Conservation (phyloP, 2,797 vertebrate species). For the Melopsittacus undulatus region DNA sequence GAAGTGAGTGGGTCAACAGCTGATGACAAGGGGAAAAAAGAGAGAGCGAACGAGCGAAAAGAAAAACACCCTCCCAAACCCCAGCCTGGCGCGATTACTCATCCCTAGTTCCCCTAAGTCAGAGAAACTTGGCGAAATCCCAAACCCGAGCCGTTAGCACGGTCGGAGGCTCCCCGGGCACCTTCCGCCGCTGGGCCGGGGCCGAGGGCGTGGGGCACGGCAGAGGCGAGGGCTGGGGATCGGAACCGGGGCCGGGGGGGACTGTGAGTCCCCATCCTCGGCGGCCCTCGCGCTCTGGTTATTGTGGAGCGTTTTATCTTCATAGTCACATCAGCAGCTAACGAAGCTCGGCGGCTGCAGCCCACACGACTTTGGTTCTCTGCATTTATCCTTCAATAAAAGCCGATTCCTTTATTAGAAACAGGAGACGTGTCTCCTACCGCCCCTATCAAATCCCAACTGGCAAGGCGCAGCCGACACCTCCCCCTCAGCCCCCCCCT, state of each 20-base stretch:
- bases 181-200: conserved; percentile 38
- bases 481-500: conserved; percentile 23
- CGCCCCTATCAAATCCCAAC: conserved; percentile 63
- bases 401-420: conserved; percentile 73
- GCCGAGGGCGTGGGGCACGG: neutral
- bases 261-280: conserved; percentile 25
- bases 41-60: neutral
- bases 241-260: neutral
- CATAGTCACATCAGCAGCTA: conserved; percentile 74
- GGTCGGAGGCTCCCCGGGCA: conserved; percentile 14
- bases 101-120: conserved; percentile 77
- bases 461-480: conserved; percentile 52
- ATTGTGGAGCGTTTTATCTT: conserved; percentile 73
- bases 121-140: conserved; percentile 69
- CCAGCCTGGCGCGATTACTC: conserved; percentile 75
- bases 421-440: conserved; percentile 70
- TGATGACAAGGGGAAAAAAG: conserved; percentile 62
- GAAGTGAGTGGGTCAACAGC: conserved; percentile 68
- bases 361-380: conserved; percentile 65
- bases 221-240: neutral
- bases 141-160: conserved; percentile 44
- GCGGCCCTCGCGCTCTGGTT: conserved; percentile 40
- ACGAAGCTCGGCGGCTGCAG: conserved; percentile 66
- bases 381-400: conserved; percentile 71
- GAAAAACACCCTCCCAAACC: conserved; percentile 64